Base-by-base conservation (phyloP, 1,140 invertebrate genomes). In the Hestina assimilis region DNA sequence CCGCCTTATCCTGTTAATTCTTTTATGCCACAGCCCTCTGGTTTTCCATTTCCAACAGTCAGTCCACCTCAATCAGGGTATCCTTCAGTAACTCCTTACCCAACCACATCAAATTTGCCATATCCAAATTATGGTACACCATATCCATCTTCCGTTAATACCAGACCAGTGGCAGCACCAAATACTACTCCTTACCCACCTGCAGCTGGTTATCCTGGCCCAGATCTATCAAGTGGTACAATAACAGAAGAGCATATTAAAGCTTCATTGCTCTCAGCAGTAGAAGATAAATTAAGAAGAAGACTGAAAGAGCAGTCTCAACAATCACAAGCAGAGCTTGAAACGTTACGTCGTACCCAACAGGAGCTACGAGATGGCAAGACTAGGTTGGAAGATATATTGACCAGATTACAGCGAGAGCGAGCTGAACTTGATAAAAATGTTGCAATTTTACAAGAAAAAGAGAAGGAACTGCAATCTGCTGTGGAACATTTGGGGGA, bases 241-340 rank as follows among this genome's bases (percentile, higher is more conserved):
- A 97, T 99, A 33, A 96, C 96, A 31, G 96, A 98, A 75, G 97
- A 98, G 77, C 97, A 99, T 78, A 96, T 99, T 40, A 93, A 96
- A 74, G 96, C 95, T 31, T 99, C 98, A 17, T 89, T 99, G 6
- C 83, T 99, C 1, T 97, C 96, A 41, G 98, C 98, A 11, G 96
- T 99, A 0, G 96, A 98, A 88, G 97, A 99, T 79, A 98, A 98
- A 90, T 69, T 99, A 45, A 92, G 94, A 67, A 90, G 96, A 51
- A 91, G 94, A 55, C 90, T 99, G 33, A 93, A 95, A 59, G 98
- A 99, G 78, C 94, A 96, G 72, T 95, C 95, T 65, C 95, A 94
- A 59, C 96, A 98, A 82, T 93, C 95, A 63, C 92, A 96, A 90
- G 97, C 96, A 9, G 97, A 99, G 89, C 91, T 98, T 59, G 95